Percentiles rank a stretch among this genome's conserved stretches.
These are phyloP conservation scores for Microdon myrmicae DNA, from an alignment of 2,888 invertebrate genomes.

Conservation along the genomic window DNA sequence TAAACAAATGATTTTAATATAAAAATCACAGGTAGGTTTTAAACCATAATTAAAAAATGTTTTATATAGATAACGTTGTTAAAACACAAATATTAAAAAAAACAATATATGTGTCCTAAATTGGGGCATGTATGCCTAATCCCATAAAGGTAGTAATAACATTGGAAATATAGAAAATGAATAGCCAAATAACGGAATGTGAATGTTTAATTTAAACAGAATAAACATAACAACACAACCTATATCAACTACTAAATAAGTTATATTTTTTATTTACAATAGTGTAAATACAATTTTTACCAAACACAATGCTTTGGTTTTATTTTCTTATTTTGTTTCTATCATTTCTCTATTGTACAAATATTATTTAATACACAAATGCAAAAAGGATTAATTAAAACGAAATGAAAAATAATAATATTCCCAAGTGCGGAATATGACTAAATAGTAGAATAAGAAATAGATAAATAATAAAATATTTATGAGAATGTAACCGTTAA, in stretches of 20 bases:
- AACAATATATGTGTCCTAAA: conserved; percentile 17
- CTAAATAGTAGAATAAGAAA: conserved; percentile 28
- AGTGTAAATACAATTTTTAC: conserved; percentile 32
- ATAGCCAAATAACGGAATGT: conserved; percentile 20
- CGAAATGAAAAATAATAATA: conserved; percentile 33
- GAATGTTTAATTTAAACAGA: conserved; percentile 36
- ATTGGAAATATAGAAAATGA: conserved; percentile 19
- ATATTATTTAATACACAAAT: conserved; percentile 23
- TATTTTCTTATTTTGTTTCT: conserved; percentile 5
- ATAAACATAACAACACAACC: conserved; percentile 22
- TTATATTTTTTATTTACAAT: conserved; percentile 36
- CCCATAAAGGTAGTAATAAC: conserved; percentile 14
- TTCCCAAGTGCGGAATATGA: conserved; percentile 27
- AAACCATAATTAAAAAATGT: conserved; percentile 34
- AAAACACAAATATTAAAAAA: conserved; percentile 20
- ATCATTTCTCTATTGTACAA: conserved; percentile 36
- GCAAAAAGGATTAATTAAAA: conserved; percentile 37
- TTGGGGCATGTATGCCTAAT: conserved; percentile 18
- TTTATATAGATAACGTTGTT: conserved; percentile 49
- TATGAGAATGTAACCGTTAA: conserved; percentile 44
- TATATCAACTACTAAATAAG: conserved; percentile 33
- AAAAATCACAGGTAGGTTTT: conserved; percentile 25
- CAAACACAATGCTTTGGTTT: background rate
- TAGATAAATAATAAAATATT: conserved; percentile 17
- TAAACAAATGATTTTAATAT: conserved; percentile 12